Conservation (phyloP, 2,797 vertebrate genomes). For the Gymnoscopelus microlampas region DNA sequence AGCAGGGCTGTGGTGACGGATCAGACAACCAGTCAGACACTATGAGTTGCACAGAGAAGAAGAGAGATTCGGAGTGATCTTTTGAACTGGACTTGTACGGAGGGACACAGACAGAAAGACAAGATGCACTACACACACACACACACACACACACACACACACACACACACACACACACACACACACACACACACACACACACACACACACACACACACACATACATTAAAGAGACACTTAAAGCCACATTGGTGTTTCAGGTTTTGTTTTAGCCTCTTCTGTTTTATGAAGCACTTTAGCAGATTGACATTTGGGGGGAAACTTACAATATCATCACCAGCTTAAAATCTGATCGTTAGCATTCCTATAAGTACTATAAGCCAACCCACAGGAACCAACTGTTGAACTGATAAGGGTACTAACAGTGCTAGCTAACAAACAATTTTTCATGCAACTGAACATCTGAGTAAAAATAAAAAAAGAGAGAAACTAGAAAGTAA, state of each 20-base stretch:
- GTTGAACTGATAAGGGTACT: too few species aligned
- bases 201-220: neutral
- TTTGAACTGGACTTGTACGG: conserved; percentile 10
- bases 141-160: conserved; percentile 1
- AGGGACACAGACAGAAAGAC: conserved; percentile 33
- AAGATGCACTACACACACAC: neutral
- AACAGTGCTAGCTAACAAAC: too few species aligned
- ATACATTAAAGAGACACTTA: conserved; percentile 27
- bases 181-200: neutral
- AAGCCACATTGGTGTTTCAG: conserved; percentile 4
- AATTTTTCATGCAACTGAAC: too few species aligned
- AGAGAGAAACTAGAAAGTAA: too few species aligned
- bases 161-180: neutral
- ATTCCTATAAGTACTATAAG: too few species aligned
- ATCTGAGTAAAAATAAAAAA: too few species aligned
- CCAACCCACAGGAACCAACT: too few species aligned
- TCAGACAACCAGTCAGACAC: conserved; percentile 35
- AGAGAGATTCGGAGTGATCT: conserved; percentile 44
- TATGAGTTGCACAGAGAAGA: conserved; percentile 60
- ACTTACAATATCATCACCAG: too few species aligned
- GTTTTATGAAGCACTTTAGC: conserved; percentile 26
- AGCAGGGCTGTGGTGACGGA: conserved; percentile 33
- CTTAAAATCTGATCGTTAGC: too few species aligned
- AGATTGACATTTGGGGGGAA: too few species aligned
- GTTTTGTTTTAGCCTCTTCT: conserved; percentile 32